Conservation (phyloP, 1,140 invertebrate genomes). For the Pogonognathellus flavescens region DNA sequence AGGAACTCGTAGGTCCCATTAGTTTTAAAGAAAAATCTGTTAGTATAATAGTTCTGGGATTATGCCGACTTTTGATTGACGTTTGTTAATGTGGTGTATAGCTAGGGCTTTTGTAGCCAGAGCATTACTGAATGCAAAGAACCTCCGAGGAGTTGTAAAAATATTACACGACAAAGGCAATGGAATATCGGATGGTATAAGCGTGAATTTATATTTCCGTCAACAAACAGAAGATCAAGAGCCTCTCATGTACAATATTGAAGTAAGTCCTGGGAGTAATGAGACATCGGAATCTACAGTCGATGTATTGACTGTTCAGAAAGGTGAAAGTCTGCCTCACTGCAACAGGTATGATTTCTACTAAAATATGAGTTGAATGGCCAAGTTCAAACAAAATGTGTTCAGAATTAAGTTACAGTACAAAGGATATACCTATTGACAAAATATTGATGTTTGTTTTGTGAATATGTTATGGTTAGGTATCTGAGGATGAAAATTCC, state of each 20-base stretch:
- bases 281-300: constrained; percentile 75
- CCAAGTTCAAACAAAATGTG: too few species aligned
- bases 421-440: too few species aligned
- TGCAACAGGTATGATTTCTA: constrained; percentile 78
- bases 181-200: constrained; percentile 85
- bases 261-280: constrained; percentile 77
- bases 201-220: constrained; percentile 85
- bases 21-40: too few species aligned
- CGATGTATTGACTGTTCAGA: constrained; percentile 77
- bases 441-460: neutral
- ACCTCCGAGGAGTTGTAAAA: constrained; percentile 77
- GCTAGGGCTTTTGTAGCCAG: constrained; percentile 85
- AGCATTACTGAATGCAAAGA: constrained; percentile 79
- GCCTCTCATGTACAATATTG: constrained; percentile 82
- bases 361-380: too few species aligned
- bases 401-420: too few species aligned
- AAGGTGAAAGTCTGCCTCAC: constrained; percentile 80
- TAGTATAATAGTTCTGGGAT: neutral
- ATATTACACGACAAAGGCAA: constrained; percentile 81
- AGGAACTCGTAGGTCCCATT: constrained; percentile 78
- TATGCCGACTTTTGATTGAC: neutral
- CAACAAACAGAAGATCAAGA: constrained; percentile 73
- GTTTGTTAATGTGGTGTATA: constrained; percentile 68
- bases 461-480: constrained; percentile 25
- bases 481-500: constrained; percentile 32